phyloP scores from a whole-genome alignment of 2,113 vertebrate genomes.

The Epinephelus lanceolatus region DNA sequence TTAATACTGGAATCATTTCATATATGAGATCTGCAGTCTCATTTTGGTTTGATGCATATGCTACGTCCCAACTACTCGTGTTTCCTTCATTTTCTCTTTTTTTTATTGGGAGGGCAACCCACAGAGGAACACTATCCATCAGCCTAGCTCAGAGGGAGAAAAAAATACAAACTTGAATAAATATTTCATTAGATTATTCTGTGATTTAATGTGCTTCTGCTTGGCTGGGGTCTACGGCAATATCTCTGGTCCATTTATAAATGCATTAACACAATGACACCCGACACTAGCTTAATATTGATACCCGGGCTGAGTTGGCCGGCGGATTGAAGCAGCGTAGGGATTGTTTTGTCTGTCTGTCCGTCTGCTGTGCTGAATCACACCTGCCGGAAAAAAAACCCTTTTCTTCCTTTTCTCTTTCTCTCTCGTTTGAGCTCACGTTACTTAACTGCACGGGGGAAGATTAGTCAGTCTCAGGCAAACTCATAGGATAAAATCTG shows the following conservation, averaged over 20 bases:
- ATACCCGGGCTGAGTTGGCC: constrained; percentile 54
- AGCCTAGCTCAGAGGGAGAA: constrained; percentile 43
- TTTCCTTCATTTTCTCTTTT: constrained; percentile 33
- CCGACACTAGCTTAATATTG: constrained; percentile 72
- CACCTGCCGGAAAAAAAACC: constrained; percentile 18
- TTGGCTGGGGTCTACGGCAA: constrained; percentile 75
- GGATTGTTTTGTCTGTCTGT: constrained; percentile 55
- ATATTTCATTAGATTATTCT: constrained; percentile 84
- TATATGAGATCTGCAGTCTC: constrained; percentile 17
- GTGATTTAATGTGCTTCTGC: constrained; percentile 80
- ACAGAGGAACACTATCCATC: constrained; percentile 63
- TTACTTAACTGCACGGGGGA: constrained; percentile 27
- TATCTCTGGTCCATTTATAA: constrained; percentile 79
- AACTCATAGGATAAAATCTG: constrained; percentile 34
- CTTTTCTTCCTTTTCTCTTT: constrained; percentile 2
- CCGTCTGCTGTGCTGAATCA: constrained; percentile 60
- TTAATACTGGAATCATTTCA: constrained; percentile 45
- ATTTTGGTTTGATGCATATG: constrained; percentile 19
- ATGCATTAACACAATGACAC: constrained; percentile 81
- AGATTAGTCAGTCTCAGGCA: constrained; percentile 34
- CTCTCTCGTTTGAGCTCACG: constrained; percentile 15
- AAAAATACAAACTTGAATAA: constrained; percentile 80
- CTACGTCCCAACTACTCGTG: constrained; percentile 11
- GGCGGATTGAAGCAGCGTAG: constrained; percentile 41
- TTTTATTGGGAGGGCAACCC: constrained; percentile 39